A percentile compares a stretch with the other conserved stretches of the same genome.
These are phyloP conservation scores for Eptatretus burgeri DNA, from an alignment of 2,113 vertebrate genomes.

Conservation along the genomic window DNA sequence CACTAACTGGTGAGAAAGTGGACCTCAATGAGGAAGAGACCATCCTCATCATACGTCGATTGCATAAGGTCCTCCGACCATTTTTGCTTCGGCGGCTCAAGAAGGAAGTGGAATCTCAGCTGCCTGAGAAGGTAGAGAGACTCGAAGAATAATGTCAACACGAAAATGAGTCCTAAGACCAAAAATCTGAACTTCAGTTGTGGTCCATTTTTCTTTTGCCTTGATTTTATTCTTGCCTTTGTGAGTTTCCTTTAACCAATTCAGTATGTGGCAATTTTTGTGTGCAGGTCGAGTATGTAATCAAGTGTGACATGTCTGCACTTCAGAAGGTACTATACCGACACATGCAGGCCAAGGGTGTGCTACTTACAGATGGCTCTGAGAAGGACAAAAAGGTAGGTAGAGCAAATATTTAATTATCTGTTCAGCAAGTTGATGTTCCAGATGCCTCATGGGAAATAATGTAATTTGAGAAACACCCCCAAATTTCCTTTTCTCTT, in stretches of 20 bases:
- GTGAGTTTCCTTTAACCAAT: no score
- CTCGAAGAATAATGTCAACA: background rate
- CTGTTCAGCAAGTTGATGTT: no score
- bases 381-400: conserved; percentile 95
- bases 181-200: no score
- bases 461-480: no score
- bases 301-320: conserved; percentile 95
- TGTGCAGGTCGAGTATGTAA: conserved; percentile 67
- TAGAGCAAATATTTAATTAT: no score
- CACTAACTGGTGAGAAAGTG: conserved; percentile 92
- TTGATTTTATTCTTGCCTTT: no score
- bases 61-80: conserved; percentile 77
- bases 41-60: conserved; percentile 75
- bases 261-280: no score
- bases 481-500: no score
- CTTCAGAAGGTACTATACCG: conserved; percentile 88
- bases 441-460: no score
- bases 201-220: no score
- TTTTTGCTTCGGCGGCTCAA: conserved; percentile 71
- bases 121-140: conserved; percentile 56
- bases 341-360: conserved; percentile 88
- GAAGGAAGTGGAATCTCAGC: conserved; percentile 89
- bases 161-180: background rate
- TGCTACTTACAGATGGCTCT: conserved; percentile 90
- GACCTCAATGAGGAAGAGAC: conserved; percentile 95